phyloP scores from a whole-genome alignment of 2,888 invertebrate species.

The Crematogaster levior region DNA sequence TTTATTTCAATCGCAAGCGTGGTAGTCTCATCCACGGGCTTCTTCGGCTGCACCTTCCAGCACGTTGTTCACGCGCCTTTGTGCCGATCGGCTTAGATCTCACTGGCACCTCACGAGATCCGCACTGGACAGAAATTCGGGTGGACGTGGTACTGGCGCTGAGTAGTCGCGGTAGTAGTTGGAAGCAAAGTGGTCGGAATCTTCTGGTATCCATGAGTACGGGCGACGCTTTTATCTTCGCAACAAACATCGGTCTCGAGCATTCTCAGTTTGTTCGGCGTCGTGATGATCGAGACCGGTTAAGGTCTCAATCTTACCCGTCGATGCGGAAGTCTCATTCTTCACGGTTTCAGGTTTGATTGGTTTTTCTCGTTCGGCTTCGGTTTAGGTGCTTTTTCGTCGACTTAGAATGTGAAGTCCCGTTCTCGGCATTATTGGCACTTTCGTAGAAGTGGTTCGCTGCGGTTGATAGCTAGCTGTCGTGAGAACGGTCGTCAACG shows the following conservation, averaged over 20 bases:
- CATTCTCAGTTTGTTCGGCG: constrained; percentile 64
- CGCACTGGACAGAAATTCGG: constrained; percentile 34
- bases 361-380: constrained; percentile 59
- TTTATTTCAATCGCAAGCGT: constrained; percentile 79
- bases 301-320: constrained; percentile 82
- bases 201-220: constrained; percentile 87
- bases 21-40: constrained; percentile 76
- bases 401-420: constrained; percentile 55
- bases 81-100: constrained; percentile 73
- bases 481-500: constrained; percentile 6
- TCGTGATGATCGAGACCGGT: constrained; percentile 77
- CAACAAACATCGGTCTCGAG: constrained; percentile 83
- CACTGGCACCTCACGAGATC: constrained; percentile 56
- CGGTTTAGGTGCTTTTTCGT: constrained; percentile 29
- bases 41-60: constrained; percentile 80
- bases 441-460: constrained; percentile 64
- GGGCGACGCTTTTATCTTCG: constrained; percentile 89
- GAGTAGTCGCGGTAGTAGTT: constrained; percentile 58
- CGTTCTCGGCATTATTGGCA: constrained; percentile 47
- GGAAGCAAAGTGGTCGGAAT: constrained; percentile 84
- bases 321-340: constrained; percentile 62
- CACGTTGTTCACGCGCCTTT: constrained; percentile 77
- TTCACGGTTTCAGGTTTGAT: constrained; percentile 65
- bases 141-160: constrained; percentile 30
- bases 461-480: constrained; percentile 48